phyloP scores from a whole-genome alignment of 2,113 vertebrate species.

The Balaenoptera acutorostrata region DNA sequence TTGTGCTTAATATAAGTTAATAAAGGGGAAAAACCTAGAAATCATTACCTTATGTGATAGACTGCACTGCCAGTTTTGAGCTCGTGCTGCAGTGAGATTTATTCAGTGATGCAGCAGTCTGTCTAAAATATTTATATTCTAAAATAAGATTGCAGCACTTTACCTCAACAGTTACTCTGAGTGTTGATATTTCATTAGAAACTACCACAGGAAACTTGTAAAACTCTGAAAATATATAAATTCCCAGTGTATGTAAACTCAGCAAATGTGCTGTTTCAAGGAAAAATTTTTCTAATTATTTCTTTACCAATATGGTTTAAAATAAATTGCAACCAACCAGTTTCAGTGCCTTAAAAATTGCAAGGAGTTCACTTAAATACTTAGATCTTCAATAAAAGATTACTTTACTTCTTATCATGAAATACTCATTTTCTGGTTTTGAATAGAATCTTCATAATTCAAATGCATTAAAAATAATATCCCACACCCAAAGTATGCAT shows the following conservation, averaged over 20 bases:
- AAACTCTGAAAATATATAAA: constrained; percentile 34
- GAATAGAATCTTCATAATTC: not conserved
- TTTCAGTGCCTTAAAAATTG: not conserved
- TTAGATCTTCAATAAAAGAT: not conserved
- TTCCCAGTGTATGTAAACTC: not conserved
- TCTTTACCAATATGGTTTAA: not conserved
- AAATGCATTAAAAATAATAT: not conserved
- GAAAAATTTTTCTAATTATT: not conserved
- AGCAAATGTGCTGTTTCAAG: not conserved
- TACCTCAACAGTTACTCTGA: constrained; percentile 15
- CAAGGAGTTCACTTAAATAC: not conserved
- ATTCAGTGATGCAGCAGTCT: not conserved
- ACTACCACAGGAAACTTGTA: not conserved
- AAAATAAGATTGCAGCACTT: not conserved
- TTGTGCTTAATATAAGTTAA: constrained; percentile 7
- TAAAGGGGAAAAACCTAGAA: not conserved
- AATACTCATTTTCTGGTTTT: not conserved
- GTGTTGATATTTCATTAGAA: constrained; percentile 35
- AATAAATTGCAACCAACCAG: not conserved
- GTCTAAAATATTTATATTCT: constrained; percentile 17
- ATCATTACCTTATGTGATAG: not conserved
- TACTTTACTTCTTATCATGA: not conserved
- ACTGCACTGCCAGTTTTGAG: not conserved
- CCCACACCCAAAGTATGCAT: not conserved
- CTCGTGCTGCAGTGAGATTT: not conserved